These are phyloP conservation scores for Ptychobarbus kaznakovi DNA, from an alignment of 2,797 vertebrate genomes.

Conservation along the genomic window DNA sequence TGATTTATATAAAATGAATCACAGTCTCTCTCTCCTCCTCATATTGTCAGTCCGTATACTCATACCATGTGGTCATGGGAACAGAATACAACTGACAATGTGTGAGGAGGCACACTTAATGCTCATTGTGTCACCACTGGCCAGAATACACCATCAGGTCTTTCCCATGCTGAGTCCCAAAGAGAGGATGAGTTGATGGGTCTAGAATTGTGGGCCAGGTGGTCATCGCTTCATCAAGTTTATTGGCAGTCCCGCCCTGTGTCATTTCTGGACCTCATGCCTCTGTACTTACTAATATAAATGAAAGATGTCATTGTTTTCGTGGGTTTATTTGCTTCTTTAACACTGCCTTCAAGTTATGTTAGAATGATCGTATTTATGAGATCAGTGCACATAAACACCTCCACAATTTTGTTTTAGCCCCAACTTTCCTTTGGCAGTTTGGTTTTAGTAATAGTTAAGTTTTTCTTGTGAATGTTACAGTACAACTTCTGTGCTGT, in stretches of 20 bases:
- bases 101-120: background rate
- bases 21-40: background rate
- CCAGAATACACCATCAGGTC: background rate
- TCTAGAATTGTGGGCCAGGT: background rate
- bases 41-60: background rate
- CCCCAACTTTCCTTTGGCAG: background rate
- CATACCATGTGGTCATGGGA: background rate
- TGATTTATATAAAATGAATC: background rate
- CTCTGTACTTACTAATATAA: slow-evolving; percentile 3
- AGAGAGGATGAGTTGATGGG: background rate
- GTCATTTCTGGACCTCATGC: slow-evolving; percentile 12
- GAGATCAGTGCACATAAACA: slow-evolving; percentile 4
- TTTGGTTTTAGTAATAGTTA: background rate
- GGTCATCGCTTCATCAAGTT: slow-evolving; percentile 6
- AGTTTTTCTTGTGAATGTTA: background rate
- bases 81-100: background rate
- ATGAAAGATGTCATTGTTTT: slow-evolving; percentile 28
- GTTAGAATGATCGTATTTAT: background rate
- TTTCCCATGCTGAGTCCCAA: slow-evolving; percentile 7
- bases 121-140: background rate
- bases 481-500: background rate
- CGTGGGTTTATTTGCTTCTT: slow-evolving; percentile 10
- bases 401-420: background rate
- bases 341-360: background rate
- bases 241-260: background rate